A percentile compares a stretch with the other conserved stretches of the same genome.
phyloP scores from a whole-genome alignment of 2,797 vertebrate genomes.

The Rachycentron canadum region DNA sequence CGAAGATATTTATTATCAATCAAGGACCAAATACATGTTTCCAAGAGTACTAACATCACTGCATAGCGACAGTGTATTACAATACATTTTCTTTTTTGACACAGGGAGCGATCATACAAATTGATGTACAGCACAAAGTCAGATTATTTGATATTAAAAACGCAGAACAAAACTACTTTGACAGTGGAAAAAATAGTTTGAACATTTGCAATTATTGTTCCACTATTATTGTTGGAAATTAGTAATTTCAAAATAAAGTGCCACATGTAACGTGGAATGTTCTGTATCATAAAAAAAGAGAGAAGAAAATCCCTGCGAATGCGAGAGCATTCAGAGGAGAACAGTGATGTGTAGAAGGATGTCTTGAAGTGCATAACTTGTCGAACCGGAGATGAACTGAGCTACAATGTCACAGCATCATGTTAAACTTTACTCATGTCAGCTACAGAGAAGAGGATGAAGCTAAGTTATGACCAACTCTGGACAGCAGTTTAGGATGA shows the following conservation, averaged over 20 bases:
- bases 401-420: neutral
- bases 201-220: neutral
- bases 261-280: neutral
- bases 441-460: neutral
- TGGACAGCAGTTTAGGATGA: neutral
- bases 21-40: neutral
- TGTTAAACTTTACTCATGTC: slow-evolving; percentile 11
- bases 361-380: neutral
- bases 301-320: no score
- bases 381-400: neutral
- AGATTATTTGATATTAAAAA: neutral
- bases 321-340: neutral
- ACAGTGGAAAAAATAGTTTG: neutral
- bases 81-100: neutral
- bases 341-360: neutral
- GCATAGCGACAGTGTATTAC: neutral
- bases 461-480: slow-evolving; percentile 3
- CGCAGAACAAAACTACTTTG: no score
- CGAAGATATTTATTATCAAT: neutral
- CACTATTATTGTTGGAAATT: neutral
- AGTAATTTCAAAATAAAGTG: neutral
- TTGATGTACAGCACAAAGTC: neutral
- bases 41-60: neutral
- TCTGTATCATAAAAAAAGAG: neutral
- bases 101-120: neutral